phyloP scores from a whole-genome alignment of 2,888 invertebrate species.

The Tribolium freemani region DNA sequence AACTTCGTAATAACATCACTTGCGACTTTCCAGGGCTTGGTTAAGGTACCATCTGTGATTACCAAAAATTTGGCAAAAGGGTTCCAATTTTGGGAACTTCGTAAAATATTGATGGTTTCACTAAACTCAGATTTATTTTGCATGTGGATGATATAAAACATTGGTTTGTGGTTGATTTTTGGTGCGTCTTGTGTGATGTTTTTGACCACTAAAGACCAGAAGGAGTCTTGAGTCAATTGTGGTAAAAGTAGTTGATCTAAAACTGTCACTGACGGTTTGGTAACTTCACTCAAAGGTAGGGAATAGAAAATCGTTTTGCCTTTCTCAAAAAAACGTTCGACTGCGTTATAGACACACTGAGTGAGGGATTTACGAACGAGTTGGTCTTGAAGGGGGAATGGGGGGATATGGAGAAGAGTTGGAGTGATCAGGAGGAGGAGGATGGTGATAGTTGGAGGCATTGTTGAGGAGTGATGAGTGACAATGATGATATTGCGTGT shows the following conservation, averaged over 20 bases:
- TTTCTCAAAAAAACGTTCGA: conserved; percentile 5
- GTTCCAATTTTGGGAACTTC: conserved; percentile 26
- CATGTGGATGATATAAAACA: conserved; percentile 31
- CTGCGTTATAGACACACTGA: conserved; percentile 9
- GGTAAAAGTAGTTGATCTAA: conserved; percentile 10
- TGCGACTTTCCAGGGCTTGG: conserved; percentile 1
- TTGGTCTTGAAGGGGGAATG: not conserved
- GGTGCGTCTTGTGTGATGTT: conserved; percentile 1
- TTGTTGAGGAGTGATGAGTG: not conserved
- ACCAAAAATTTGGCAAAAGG: conserved; percentile 43
- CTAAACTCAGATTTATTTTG: conserved; percentile 10
- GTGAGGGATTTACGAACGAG: not conserved
- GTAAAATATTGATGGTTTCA: conserved; percentile 8
- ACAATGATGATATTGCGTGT: not conserved
- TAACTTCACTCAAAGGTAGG: conserved; percentile 1
- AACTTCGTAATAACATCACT: conserved; percentile 13
- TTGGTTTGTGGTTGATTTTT: not conserved
- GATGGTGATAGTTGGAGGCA: not conserved
- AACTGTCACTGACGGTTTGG: not conserved
- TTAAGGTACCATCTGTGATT: conserved; percentile 9
- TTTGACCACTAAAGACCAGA: conserved; percentile 13
- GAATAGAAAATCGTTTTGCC: conserved; percentile 5
- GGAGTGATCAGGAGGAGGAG: not conserved
- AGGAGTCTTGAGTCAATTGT: not conserved
- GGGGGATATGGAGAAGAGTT: not conserved